Conservation (phyloP, 1,140 invertebrate species). For the Drosophila mayri region DNA sequence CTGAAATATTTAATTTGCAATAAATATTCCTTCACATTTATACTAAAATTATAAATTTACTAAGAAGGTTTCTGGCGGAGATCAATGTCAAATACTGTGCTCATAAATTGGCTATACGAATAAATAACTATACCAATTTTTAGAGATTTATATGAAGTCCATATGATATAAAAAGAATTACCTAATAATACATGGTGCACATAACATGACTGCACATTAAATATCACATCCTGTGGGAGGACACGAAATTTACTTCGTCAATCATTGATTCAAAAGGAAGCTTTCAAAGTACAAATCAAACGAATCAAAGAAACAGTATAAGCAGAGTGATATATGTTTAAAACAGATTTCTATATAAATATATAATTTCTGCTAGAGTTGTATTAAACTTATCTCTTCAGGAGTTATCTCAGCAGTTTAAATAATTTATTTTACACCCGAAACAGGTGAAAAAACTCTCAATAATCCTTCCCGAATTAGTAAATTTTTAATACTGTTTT, state of each 20-base stretch:
- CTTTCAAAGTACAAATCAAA: not conserved
- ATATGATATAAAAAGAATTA: not conserved
- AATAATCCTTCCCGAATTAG: not conserved
- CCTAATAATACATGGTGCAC: too few species aligned
- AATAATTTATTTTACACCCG: not conserved
- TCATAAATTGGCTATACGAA: too few species aligned
- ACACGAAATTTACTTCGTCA: not conserved
- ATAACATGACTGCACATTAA: not conserved
- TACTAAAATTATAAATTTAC: not conserved
- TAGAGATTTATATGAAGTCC: not conserved
- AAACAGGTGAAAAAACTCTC: not conserved
- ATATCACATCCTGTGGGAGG: not conserved
- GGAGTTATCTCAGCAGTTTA: too few species aligned
- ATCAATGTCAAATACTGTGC: too few species aligned
- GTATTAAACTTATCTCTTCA: not conserved
- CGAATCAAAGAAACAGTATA: too few species aligned
- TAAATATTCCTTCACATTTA: not conserved
- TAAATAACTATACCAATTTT: too few species aligned
- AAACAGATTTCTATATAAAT: not conserved
- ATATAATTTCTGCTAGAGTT: too few species aligned
- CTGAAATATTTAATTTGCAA: not conserved
- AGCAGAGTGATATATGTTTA: not conserved
- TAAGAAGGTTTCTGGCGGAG: not conserved
- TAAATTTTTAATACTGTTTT: not conserved
- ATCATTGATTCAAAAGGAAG: not conserved